phyloP scores from a whole-genome alignment of 2,888 invertebrate species.

The Nephrotoma appendiculata region DNA sequence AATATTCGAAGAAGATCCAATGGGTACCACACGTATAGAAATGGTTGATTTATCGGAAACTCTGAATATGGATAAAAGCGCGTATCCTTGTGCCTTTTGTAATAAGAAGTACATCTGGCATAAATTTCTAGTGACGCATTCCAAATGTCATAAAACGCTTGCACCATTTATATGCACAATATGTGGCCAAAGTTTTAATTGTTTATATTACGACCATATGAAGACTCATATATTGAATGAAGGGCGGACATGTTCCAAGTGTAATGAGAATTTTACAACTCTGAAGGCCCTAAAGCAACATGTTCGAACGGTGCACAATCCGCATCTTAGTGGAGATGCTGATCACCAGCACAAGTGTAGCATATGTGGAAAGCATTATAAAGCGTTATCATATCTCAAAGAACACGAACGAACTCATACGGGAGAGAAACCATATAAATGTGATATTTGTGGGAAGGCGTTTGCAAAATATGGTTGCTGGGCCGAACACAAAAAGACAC shows the following conservation, averaged over 20 bases:
- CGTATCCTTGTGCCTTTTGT: background rate
- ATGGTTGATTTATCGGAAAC: background rate
- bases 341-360: background rate
- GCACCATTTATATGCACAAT: background rate
- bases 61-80: background rate
- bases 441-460: background rate
- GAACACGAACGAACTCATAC: background rate
- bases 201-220: background rate
- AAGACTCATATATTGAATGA: background rate
- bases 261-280: background rate
- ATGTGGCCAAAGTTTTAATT: background rate
- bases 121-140: background rate
- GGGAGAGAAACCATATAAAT: background rate
- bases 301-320: background rate
- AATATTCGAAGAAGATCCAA: background rate
- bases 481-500: background rate
- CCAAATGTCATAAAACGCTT: background rate
- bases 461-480: conserved; percentile 4
- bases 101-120: conserved; percentile 1
- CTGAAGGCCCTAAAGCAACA: background rate
- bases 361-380: conserved; percentile 1
- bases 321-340: background rate
- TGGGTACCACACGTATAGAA: background rate
- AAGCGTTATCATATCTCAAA: background rate
- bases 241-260: background rate